A percentile compares a stretch with the other conserved stretches of the same genome.
Evolutionary conservation across 2,797 vertebrate species (phyloP).

Genomic region (Sylvilagus floridanus): DNA sequence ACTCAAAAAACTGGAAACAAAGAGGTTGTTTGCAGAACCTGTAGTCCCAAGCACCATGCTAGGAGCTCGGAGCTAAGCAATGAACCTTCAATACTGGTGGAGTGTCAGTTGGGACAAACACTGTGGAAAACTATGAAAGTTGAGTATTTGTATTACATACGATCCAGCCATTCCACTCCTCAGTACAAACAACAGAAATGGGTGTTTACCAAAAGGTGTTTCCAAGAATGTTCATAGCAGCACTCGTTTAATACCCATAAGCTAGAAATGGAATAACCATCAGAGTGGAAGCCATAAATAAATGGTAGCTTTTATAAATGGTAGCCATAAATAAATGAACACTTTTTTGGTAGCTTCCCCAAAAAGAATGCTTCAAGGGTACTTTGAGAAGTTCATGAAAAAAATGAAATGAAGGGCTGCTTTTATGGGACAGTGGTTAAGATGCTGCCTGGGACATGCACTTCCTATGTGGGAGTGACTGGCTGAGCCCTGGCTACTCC

Average conservation of each 20-base stretch:
- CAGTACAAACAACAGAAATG: background rate
- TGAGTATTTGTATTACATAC: background rate
- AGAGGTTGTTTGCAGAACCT: slow-evolving; percentile 16
- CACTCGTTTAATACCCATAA: background rate
- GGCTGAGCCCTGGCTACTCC: no score
- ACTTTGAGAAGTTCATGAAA: no score
- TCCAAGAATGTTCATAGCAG: background rate
- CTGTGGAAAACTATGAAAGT: background rate
- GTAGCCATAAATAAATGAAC: background rate
- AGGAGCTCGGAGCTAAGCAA: background rate
- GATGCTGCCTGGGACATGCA: no score
- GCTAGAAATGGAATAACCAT: background rate
- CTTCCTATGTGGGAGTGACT: no score
- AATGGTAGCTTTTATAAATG: background rate
- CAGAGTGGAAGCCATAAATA: background rate
- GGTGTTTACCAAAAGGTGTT: slow-evolving; percentile 12
- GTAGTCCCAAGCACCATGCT: background rate
- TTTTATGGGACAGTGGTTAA: no score
- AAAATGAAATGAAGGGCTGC: no score
- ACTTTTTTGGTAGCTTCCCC: background rate
- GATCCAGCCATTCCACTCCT: background rate
- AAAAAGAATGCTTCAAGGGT: background rate
- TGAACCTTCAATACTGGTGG: background rate
- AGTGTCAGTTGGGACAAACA: background rate
- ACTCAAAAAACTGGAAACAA: background rate